A percentile compares a stretch with the other conserved stretches of the same genome.
Evolutionary conservation across 2,113 vertebrate genomes (phyloP).

Genomic region (Tringa solitaria): DNA sequence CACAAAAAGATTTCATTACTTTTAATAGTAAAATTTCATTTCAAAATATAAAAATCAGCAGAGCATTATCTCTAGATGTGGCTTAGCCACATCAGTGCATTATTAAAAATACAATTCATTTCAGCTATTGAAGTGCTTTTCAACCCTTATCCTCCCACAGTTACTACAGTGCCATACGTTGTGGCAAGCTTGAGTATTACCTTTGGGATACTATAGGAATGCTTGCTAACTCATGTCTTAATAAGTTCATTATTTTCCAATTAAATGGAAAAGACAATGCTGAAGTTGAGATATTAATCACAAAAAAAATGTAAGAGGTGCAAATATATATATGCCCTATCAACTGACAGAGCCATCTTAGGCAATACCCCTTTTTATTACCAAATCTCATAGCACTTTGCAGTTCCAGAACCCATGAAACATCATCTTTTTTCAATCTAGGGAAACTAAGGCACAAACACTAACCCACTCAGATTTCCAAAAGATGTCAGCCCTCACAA

Average conservation of each 20-base stretch:
- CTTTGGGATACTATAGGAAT: not conserved
- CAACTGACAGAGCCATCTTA: not conserved
- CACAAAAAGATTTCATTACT: not conserved
- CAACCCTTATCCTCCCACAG: not conserved
- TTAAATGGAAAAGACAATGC: not conserved
- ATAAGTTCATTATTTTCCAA: not conserved
- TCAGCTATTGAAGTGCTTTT: not conserved
- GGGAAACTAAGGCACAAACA: not conserved
- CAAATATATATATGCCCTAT: not conserved
- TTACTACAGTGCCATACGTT: not conserved
- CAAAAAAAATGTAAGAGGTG: not conserved
- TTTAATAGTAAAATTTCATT: conserved; percentile 5
- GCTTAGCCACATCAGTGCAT: not conserved
- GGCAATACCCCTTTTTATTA: not conserved
- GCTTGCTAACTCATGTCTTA: not conserved
- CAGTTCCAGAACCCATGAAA: not conserved
- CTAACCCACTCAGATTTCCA: not conserved
- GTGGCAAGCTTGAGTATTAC: not conserved
- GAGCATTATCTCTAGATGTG: not conserved
- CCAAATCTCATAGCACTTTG: not conserved
- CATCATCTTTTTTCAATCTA: not conserved
- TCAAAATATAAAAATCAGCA: not conserved
- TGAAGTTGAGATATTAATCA: not conserved
- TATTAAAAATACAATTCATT: conserved; percentile 11
- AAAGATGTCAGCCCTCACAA: not conserved